Percentiles rank a stretch among this genome's conserved stretches.
These are phyloP conservation scores for Drosophila ogumai DNA, from an alignment of 1,140 invertebrate genomes.

Conservation along the genomic window DNA sequence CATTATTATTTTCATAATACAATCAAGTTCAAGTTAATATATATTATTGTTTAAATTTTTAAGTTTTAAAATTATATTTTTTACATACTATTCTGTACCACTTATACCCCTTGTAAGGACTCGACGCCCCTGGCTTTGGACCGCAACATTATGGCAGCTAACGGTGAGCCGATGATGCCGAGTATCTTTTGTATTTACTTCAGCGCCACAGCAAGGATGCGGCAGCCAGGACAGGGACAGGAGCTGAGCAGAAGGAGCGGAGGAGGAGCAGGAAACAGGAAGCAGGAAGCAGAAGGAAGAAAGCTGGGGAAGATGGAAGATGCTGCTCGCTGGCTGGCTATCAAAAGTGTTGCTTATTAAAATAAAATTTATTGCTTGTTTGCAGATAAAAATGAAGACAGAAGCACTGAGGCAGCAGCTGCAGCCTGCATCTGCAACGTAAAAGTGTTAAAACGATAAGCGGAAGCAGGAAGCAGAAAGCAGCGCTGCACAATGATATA, in stretches of 20 bases:
- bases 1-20: background rate
- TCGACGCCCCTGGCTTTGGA: conserved; percentile 44
- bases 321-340: conserved; percentile 42
- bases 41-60: no score
- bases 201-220: conserved; percentile 34
- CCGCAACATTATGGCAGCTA: conserved; percentile 59
- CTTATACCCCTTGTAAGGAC: background rate
- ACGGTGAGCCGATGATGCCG: conserved; percentile 58
- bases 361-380: conserved; percentile 82
- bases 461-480: conserved; percentile 54
- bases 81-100: background rate
- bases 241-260: conserved; percentile 17
- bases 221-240: conserved; percentile 15
- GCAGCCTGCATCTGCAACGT: conserved; percentile 30
- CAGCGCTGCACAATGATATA: conserved; percentile 14
- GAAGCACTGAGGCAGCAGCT: conserved; percentile 28
- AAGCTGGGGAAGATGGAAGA: conserved; percentile 11
- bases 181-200: conserved; percentile 78
- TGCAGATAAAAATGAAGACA: conserved; percentile 78
- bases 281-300: background rate
- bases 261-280: background rate
- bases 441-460: conserved; percentile 80
- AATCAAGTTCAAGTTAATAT: background rate
- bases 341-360: conserved; percentile 82
- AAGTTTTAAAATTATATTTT: background rate